Evolutionary conservation across 1,140 invertebrate genomes (phyloP), one percentile per base, ranked within the genome.

Genomic region (Zaprionus ornatus): DNA sequence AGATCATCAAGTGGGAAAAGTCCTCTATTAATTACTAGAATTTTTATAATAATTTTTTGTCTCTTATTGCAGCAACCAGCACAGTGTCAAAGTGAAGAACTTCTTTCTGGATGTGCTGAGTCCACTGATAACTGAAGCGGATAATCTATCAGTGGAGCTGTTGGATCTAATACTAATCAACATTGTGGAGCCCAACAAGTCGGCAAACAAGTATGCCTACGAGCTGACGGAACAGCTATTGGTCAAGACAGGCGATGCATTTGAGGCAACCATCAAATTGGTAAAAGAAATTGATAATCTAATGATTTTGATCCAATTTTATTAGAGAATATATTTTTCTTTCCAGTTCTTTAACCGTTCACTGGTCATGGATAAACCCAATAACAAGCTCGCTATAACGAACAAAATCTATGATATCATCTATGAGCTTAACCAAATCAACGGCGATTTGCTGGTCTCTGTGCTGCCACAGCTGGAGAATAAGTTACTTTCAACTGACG

Each of bases 81-180:
- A 99, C 93, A 98, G 97, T 21, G 95, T 95, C 1, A 98, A 99
- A 94, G 98, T 99, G 54, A 99, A 98, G 92, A 98, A 96, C 62
- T 99, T 99, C 90, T 99, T 99, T 96, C 93, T 99, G 69, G 98
- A 99, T 93, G 97, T 99, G 23, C 94, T 99, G 55, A 97, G 96
- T 90, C 98, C 98, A 9, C 93, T 99, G 5, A 98, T 99, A 69
- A 97, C 97, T 9, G 98, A 99, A 93, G 98, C 98, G 21, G 98
- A 99, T 91, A 96, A 97, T 77, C 97, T 99, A 9, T 98, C 97
- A 65, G 97, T 98, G 90, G 98, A 99, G 93, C 93, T 99, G 21
- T 93, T 99, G 48, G 98, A 99, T 92, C 97, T 98, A 59, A 98
- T 99, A 81, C 94, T 99, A 12, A 95, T 97, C 76, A 99, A 99